Evolutionary conservation across 2,797 vertebrate genomes (phyloP).

Genomic region (Mallotus villosus): DNA sequence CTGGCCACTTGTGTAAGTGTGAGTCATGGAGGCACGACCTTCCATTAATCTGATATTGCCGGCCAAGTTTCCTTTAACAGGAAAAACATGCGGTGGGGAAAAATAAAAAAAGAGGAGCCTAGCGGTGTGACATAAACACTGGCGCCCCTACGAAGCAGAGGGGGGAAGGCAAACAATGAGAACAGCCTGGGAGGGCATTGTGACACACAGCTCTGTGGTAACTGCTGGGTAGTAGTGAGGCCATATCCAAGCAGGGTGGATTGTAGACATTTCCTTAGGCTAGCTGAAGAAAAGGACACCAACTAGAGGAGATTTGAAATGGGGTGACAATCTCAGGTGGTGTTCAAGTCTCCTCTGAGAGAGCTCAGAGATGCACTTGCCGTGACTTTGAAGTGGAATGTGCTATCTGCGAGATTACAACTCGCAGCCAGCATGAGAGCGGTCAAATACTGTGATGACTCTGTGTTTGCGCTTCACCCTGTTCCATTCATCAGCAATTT

Average conservation of each 20-base stretch:
- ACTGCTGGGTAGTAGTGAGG: not conserved
- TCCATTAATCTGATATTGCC: constrained; percentile 47
- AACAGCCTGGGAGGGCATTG: not conserved
- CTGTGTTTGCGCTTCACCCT: not conserved
- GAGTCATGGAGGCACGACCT: constrained; percentile 61
- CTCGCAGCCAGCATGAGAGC: not conserved
- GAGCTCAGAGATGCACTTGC: not conserved
- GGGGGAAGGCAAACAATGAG: constrained; percentile 9
- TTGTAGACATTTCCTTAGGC: not conserved
- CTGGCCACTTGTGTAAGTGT: constrained; percentile 33
- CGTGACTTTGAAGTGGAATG: not conserved
- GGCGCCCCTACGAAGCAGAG: constrained; percentile 30
- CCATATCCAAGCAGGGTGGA: not conserved
- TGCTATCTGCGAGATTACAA: not conserved
- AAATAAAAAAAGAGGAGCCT: constrained; percentile 17
- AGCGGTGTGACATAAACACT: constrained; percentile 39
- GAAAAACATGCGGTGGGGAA: constrained; percentile 31
- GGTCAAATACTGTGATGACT: no score
- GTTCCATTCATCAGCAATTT: not conserved
- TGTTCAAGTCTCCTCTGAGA: not conserved
- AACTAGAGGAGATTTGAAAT: not conserved
- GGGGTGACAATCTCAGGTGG: not conserved
- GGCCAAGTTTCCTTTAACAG: constrained; percentile 35
- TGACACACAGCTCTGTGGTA: no score
- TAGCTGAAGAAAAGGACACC: not conserved